phyloP scores from a whole-genome alignment of 2,888 invertebrate genomes.

The Rhagium mordax region DNA sequence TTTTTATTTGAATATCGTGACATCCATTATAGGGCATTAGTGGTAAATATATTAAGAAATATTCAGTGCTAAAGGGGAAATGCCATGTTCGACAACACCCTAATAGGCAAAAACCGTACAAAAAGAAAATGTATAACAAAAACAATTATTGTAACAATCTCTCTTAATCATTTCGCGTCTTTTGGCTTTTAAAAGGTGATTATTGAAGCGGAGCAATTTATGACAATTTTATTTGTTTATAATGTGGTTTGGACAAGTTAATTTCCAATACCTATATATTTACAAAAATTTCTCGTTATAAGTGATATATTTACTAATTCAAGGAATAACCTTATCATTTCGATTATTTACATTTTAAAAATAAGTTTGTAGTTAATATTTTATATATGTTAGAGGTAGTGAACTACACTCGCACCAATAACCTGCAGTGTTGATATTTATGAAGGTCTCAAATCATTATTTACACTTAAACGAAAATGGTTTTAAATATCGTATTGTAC shows the following conservation, averaged over 20 bases:
- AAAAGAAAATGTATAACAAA: no score
- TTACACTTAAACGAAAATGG: not conserved
- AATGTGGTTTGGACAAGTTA: not conserved
- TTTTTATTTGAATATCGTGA: no score
- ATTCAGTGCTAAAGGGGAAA: no score
- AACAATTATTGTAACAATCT: no score
- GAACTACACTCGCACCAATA: not conserved
- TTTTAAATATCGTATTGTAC: no score
- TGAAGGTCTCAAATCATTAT: not conserved
- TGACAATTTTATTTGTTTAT: not conserved
- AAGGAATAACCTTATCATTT: conserved; percentile 13
- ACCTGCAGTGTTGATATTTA: not conserved
- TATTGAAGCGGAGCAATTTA: not conserved
- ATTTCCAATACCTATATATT: not conserved
- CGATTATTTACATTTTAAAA: not conserved
- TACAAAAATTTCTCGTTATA: not conserved
- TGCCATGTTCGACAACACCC: no score
- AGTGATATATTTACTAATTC: not conserved
- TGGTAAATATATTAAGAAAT: no score
- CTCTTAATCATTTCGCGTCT: no score
- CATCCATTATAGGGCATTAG: no score
- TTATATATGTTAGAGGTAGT: not conserved
- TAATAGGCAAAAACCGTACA: no score
- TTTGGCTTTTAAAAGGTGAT: not conserved
- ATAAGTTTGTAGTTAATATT: not conserved